Base-by-base conservation (phyloP, 2,797 vertebrate genomes). In the Anomalospiza imberbis region DNA sequence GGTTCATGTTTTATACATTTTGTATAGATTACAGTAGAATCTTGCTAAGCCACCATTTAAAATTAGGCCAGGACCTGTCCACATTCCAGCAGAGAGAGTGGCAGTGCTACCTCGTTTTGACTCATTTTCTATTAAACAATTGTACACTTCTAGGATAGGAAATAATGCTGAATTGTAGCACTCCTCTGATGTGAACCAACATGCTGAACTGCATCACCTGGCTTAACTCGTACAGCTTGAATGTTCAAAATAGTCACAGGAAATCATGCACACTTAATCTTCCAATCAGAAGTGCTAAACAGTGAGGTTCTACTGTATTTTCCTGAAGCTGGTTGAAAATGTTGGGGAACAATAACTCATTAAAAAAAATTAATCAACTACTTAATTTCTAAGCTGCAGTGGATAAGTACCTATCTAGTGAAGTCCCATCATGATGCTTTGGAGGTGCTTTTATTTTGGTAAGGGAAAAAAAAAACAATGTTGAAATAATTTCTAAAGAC, bases 21-120 rank as follows among this genome's bases (percentile, higher is more conserved):
- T 93, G 65, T 95, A 91, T 90, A 82, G 93, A 92, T 91, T 72
- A 79, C 80, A 86, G 61, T 42, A 94, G 91, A 91, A 88, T 93
- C 68, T 91, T 93, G 76, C 82, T 73, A 81, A 91, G 17, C 44
- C 51, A 86, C 85, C 4, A 0, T 75, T 84, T 75, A 63, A 88
- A 91, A 76, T 76, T 22, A 66, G 85, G 88, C 91, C 85, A 84
- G 73, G 73, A 84, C 36, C 34, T 91, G 78, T 71, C 70, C 79
- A 78, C 79, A 73, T 96, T 94, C 80, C 90, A 94, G 74, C 73
- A 70, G 24, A 87, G 57, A 91, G 50, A 78, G 88, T 86, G 93
- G 88, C 88, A 86, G 93, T 73, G 90, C 94, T 96, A 94, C 96
- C 90, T 96, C 80, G 0, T 95, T 94, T 65, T 44, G 75, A 89